A percentile compares a stretch with the other conserved stretches of the same genome.
Conservation (phyloP, 2,888 invertebrate genomes). For the Adela reaumurella region DNA sequence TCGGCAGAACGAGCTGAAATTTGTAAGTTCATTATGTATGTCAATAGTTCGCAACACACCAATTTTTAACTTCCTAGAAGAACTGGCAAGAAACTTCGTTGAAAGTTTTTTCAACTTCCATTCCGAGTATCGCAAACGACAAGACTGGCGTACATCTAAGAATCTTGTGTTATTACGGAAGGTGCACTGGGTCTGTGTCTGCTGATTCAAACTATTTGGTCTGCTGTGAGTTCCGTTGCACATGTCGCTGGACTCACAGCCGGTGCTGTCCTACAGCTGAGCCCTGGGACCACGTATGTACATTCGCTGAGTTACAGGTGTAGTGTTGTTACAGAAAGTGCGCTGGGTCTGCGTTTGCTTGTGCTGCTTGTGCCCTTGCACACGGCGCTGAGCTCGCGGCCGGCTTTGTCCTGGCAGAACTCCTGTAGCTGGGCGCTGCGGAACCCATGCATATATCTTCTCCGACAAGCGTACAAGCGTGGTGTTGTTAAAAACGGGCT, state of each 20-base stretch:
- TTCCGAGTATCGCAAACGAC: too few relatives aligned
- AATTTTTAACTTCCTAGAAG: too few relatives aligned
- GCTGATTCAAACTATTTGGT: too few relatives aligned
- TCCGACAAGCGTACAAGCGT: constrained; percentile 91
- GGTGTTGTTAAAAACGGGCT: too few relatives aligned
- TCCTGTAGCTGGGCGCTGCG: constrained; percentile 79
- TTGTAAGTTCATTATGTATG: too few relatives aligned
- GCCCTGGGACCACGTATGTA: constrained; percentile 74
- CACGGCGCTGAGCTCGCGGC: constrained; percentile 73
- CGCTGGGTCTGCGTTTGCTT: constrained; percentile 60
- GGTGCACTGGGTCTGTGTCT: constrained; percentile 57
- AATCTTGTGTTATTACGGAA: constrained; percentile 25
- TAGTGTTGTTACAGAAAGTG: constrained; percentile 27
- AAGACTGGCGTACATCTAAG: too few relatives aligned
- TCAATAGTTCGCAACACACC: too few relatives aligned
- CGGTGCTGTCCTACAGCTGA: constrained; percentile 76
- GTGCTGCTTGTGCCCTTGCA: constrained; percentile 80
- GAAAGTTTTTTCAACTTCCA: too few relatives aligned
- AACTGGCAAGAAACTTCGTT: too few relatives aligned
- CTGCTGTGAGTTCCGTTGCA: constrained; percentile 79
- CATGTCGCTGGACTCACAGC: constrained; percentile 73
- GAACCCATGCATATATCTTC: constrained; percentile 74
- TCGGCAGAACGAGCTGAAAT: too few relatives aligned
- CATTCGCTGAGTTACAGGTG: too few relatives aligned
- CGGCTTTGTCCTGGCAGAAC: constrained; percentile 71